These are phyloP conservation scores for Lasioglossum leucozonium DNA, from an alignment of 2,888 invertebrate genomes.

Conservation along the genomic window DNA sequence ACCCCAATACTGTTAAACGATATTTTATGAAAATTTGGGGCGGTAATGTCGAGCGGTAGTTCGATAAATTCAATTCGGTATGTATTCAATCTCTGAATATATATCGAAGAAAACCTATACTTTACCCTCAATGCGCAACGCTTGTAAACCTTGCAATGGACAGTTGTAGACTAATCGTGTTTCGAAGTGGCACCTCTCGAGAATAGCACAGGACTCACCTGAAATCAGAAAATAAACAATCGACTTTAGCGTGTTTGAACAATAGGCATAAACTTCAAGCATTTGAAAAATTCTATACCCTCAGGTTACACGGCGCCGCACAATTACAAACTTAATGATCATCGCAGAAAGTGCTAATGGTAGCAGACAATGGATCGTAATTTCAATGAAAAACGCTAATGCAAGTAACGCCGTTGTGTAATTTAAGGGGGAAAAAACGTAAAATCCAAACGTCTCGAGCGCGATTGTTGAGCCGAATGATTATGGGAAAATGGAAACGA, in stretches of 20 bases:
- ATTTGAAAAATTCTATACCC: not conserved
- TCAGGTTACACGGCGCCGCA: not conserved
- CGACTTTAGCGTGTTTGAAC: not conserved
- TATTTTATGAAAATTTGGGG: not conserved
- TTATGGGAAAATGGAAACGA: not conserved
- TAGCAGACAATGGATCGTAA: not conserved
- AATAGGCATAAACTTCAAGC: not conserved
- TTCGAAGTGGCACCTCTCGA: slow-evolving; percentile 39
- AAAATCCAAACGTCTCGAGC: not conserved
- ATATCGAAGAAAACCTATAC: slow-evolving; percentile 45
- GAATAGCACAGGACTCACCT: slow-evolving; percentile 64
- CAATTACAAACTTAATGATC: not conserved
- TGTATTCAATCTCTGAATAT: slow-evolving; percentile 11
- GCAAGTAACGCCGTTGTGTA: not conserved
- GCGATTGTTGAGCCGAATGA: not conserved
- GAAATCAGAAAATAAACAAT: slow-evolving; percentile 46
- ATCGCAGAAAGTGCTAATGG: not conserved
- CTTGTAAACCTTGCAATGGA: slow-evolving; percentile 45
- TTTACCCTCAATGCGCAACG: slow-evolving; percentile 54
- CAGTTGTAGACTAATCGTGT: slow-evolving; percentile 53
- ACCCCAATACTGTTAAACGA: not conserved
- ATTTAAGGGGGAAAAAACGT: not conserved
- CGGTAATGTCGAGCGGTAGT: not conserved
- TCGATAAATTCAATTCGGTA: not conserved
- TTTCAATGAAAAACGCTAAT: not conserved